These are phyloP conservation scores for Abscondita cerata DNA, from an alignment of 2,888 invertebrate species.

Conservation along the genomic window DNA sequence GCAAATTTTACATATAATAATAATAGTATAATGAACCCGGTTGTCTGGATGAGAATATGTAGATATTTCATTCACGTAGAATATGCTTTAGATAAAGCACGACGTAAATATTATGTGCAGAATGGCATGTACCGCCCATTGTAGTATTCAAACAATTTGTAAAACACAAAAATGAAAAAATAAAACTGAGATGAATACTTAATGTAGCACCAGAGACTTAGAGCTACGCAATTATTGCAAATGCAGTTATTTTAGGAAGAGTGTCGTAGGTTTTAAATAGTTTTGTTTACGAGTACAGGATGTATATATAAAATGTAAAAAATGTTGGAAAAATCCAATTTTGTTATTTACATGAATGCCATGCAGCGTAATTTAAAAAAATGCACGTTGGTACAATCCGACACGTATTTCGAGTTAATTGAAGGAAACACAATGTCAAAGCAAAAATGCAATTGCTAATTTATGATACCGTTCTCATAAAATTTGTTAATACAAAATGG, in stretches of 20 bases:
- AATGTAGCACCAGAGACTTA: neutral
- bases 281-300: slow-evolving; percentile 3
- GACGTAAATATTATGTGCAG: slow-evolving; percentile 11
- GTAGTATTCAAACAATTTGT: slow-evolving; percentile 9
- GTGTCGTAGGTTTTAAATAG: slow-evolving; percentile 7
- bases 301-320: neutral
- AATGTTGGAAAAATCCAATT: neutral
- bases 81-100: slow-evolving; percentile 25
- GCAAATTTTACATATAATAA: neutral
- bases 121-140: slow-evolving; percentile 6
- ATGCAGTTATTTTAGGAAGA: slow-evolving; percentile 7
- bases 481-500: slow-evolving; percentile 16
- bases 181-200: neutral
- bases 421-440: neutral
- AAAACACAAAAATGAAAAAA: slow-evolving; percentile 3
- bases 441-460: slow-evolving; percentile 1
- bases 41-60: slow-evolving; percentile 18
- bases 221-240: slow-evolving; percentile 5
- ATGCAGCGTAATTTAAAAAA: neutral
- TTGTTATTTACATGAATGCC: slow-evolving; percentile 1
- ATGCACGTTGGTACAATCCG: neutral
- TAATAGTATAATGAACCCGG: slow-evolving; percentile 23
- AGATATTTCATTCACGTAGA: slow-evolving; percentile 17
- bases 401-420: slow-evolving; percentile 3
- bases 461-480: slow-evolving; percentile 13